Evolutionary conservation across 2,888 invertebrate species (phyloP).

Genomic region (Caenorhabditis becei): DNA sequence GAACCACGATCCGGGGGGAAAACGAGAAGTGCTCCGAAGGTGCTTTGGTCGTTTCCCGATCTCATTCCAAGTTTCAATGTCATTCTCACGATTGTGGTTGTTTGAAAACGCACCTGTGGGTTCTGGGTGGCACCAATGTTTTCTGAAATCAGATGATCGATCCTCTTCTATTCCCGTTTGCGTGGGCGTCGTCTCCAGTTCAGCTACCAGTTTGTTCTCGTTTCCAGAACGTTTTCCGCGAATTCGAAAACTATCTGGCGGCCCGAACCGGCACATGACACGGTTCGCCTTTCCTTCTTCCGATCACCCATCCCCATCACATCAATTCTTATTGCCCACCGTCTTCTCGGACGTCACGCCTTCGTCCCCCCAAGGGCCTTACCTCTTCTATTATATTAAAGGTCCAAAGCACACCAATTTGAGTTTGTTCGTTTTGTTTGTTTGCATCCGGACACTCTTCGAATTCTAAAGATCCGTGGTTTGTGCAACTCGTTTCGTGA

Average conservation of each 20-base stretch:
- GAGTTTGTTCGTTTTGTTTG: slow-evolving; percentile 21
- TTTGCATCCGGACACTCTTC: neutral
- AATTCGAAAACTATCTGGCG: slow-evolving; percentile 17
- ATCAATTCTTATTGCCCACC: slow-evolving; percentile 58
- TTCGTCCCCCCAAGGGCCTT: slow-evolving; percentile 6
- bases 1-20: no score
- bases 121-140: no score
- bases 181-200: slow-evolving; percentile 29
- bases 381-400: slow-evolving; percentile 4
- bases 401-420: slow-evolving; percentile 11
- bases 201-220: slow-evolving; percentile 20
- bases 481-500: slow-evolving; percentile 4
- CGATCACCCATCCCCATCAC: slow-evolving; percentile 45
- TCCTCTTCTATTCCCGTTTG: neutral
- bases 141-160: no score
- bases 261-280: slow-evolving; percentile 30
- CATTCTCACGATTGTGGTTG: no score
- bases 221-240: slow-evolving; percentile 40
- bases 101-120: no score
- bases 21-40: neutral
- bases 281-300: slow-evolving; percentile 11
- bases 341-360: slow-evolving; percentile 35
- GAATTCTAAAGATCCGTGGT: neutral
- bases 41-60: no score
- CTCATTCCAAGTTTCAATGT: no score